Evolutionary conservation across 1,140 invertebrate species (phyloP), one percentile per base, ranked within the genome.

Genomic region (Stegodyphus mimosarum): DNA sequence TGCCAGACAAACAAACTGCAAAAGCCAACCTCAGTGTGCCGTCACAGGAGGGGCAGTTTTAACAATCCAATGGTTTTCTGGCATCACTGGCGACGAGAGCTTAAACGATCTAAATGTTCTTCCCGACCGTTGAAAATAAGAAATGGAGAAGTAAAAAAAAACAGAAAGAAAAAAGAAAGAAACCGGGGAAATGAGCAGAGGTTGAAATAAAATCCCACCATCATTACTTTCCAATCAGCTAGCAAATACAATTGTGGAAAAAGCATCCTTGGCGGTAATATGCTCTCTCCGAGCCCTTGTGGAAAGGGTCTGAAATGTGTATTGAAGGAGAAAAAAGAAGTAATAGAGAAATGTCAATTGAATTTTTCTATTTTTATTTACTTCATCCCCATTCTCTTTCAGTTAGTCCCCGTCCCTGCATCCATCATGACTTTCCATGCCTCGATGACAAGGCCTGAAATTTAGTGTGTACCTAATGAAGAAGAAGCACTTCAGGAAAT

Each of bases 371-470:
- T 33, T 33, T 33, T 33, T 33, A 33, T 33, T 33, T 33, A 33
- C 33, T 33, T 33, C 33, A 33, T 33, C 3, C 3, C 3, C 33
- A 33, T 33, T 33, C 33, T 33, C 33, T 33, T 33, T 33, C 33
- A 33, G 33, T 33, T 33, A 33, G 33, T 33, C 33, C 33, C 33
- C 33, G 3, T 33, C 33, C 76, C 76, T 79, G 76, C 55, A 69
- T 79, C 75, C 64, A 50, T 75, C 48, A 51, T 77, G 53, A 18
- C 67, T 6, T 67, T 69, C 66, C 53, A 79, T 79, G 55, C 50
- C 10, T 15, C 17, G 51, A 17, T 51, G 17, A 53, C 17, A 69
- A 50, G 49, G 18, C 10, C 53, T 55, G 33, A 33, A 33, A 33
- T 33, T 33, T 33, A 33, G 33, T 48, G 17, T 15, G 50, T 33